phyloP scores from a whole-genome alignment of 2,113 vertebrate genomes.

The Vulpes ferrilata region DNA sequence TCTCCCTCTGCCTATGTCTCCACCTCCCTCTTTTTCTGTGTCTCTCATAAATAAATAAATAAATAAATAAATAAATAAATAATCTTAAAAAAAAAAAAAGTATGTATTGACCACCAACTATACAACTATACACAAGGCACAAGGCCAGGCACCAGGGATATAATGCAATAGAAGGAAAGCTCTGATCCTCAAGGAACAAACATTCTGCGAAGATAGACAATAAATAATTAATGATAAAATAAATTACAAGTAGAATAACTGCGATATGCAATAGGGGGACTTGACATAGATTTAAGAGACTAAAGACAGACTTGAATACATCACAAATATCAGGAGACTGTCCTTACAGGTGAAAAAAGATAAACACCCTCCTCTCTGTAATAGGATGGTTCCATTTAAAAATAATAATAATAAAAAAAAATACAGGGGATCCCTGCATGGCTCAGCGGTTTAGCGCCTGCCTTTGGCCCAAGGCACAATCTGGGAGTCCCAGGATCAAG shows the following conservation, averaged over 20 bases:
- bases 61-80: no score
- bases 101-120: background rate
- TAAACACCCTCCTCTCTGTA: background rate
- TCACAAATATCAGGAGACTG: conserved; percentile 28
- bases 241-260: conserved; percentile 13
- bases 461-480: no score
- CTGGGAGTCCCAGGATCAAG: no score
- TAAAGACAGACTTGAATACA: conserved; percentile 15
- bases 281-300: conserved; percentile 1
- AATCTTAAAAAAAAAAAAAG: background rate
- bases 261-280: background rate
- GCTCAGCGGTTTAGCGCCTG: no score
- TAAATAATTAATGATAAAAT: background rate
- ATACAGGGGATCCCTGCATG: no score
- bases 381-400: background rate
- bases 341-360: background rate
- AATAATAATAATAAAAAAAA: no score
- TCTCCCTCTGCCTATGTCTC: no score
- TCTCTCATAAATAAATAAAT: no score
- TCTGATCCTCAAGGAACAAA: background rate
- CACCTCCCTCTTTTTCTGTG: no score
- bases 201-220: background rate
- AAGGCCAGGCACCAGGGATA: background rate
- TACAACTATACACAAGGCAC: background rate
- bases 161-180: background rate